Conservation (phyloP, 2,113 vertebrate species). For the Chinchilla lanigera region DNA sequence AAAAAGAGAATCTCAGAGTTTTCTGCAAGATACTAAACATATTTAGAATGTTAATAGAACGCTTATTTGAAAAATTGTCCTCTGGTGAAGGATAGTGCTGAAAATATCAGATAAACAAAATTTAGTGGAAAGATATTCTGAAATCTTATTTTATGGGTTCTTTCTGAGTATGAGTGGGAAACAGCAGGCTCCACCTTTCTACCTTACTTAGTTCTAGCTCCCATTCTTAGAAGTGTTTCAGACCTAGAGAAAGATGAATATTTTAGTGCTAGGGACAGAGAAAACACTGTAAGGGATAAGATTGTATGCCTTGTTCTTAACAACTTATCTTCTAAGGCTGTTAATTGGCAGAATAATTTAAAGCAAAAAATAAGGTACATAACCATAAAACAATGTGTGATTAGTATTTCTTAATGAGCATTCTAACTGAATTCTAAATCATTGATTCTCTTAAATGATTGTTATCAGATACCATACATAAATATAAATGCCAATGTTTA, state of each 20-base stretch:
- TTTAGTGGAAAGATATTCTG: not conserved
- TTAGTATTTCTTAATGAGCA: not conserved
- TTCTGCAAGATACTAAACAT: not conserved
- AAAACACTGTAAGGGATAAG: not conserved
- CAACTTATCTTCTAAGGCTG: not conserved
- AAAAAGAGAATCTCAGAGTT: not conserved
- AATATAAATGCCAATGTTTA: not conserved
- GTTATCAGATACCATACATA: not conserved
- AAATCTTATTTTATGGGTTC: not conserved
- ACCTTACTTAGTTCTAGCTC: not conserved
- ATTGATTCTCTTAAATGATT: not conserved
- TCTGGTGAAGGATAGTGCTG: not conserved
- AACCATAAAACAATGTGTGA: not conserved
- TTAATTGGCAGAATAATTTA: not conserved
- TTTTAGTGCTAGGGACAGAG: not conserved
- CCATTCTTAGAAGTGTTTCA: not conserved
- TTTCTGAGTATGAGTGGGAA: not conserved
- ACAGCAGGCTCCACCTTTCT: not conserved
- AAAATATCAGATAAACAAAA: not conserved
- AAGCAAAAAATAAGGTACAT: constrained; percentile 16
- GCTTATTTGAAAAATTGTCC: not conserved
- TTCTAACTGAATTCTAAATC: not conserved
- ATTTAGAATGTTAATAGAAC: not conserved
- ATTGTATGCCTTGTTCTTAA: not conserved
- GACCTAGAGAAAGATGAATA: not conserved